These are phyloP conservation scores for Chrosomus eos DNA, from an alignment of 2,797 vertebrate species.

Conservation along the genomic window DNA sequence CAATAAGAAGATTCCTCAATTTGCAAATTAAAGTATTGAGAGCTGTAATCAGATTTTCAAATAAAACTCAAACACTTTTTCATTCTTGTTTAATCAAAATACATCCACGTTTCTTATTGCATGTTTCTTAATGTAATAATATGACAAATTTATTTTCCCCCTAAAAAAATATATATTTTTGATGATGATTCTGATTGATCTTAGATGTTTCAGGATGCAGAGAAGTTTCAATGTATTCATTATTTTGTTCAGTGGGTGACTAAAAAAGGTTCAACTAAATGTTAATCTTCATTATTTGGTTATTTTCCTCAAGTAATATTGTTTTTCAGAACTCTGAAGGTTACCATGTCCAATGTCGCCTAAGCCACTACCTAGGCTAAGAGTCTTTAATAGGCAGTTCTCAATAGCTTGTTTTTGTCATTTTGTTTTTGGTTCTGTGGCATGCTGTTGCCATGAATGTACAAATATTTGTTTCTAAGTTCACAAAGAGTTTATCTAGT, in stretches of 20 bases:
- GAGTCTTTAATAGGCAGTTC: not conserved
- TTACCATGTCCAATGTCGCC: not conserved
- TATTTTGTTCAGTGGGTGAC: not conserved
- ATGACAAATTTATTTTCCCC: not conserved
- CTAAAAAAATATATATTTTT: not conserved
- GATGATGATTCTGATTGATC: not conserved
- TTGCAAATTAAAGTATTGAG: conserved; percentile 32
- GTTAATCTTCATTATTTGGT: not conserved
- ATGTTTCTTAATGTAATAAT: not conserved
- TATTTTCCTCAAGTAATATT: not conserved
- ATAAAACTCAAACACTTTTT: conserved; percentile 37
- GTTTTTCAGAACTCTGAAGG: not conserved
- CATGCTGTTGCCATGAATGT: not conserved
- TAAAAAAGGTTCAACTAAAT: not conserved
- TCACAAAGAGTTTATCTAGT: too few species aligned
- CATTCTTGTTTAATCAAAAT: not conserved
- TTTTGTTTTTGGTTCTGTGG: not conserved
- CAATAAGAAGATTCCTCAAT: conserved; percentile 24
- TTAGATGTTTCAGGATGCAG: not conserved
- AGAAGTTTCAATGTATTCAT: not conserved
- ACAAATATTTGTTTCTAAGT: too few species aligned
- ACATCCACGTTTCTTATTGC: not conserved
- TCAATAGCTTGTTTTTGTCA: not conserved
- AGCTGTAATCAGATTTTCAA: conserved; percentile 54
- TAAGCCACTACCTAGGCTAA: not conserved